Evolutionary conservation across 2,113 vertebrate species (phyloP).

Genomic region (Anas platyrhynchos): DNA sequence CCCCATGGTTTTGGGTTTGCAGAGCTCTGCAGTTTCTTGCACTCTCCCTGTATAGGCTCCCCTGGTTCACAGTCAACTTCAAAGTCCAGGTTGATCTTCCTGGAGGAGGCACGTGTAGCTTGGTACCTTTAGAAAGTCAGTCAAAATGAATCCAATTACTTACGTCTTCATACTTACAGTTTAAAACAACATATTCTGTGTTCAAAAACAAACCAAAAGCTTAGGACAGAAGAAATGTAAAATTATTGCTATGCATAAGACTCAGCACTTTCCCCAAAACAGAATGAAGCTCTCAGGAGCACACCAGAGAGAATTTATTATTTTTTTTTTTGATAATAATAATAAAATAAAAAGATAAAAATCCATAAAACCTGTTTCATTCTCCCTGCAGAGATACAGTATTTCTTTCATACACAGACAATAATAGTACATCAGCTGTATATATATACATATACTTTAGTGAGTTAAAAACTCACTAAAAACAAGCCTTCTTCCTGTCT

Average conservation of each 20-base stretch:
- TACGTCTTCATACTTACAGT: neutral
- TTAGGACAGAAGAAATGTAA: neutral
- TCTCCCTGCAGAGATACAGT: neutral
- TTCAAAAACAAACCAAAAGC: rapidly evolving
- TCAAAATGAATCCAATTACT: neutral
- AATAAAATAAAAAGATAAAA: too few relatives aligned
- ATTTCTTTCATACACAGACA: neutral
- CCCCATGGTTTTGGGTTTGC: too few relatives aligned
- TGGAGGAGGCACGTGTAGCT: too few relatives aligned
- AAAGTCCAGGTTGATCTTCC: too few relatives aligned
- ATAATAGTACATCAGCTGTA: neutral
- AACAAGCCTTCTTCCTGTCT: neutral
- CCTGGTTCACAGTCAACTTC: too few relatives aligned
- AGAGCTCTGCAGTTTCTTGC: too few relatives aligned
- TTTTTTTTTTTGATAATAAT: too few relatives aligned
- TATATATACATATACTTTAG: neutral
- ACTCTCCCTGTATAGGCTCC: too few relatives aligned
- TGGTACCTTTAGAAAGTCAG: neutral
- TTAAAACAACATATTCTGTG: neutral
- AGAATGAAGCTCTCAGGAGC: neutral
- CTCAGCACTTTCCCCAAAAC: neutral
- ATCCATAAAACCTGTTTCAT: neutral
- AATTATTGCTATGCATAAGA: neutral
- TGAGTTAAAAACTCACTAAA: neutral
- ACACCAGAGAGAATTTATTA: too few relatives aligned